These are phyloP conservation scores for Scomber scombrus DNA, from an alignment of 2,113 vertebrate species.

Conservation along the genomic window DNA sequence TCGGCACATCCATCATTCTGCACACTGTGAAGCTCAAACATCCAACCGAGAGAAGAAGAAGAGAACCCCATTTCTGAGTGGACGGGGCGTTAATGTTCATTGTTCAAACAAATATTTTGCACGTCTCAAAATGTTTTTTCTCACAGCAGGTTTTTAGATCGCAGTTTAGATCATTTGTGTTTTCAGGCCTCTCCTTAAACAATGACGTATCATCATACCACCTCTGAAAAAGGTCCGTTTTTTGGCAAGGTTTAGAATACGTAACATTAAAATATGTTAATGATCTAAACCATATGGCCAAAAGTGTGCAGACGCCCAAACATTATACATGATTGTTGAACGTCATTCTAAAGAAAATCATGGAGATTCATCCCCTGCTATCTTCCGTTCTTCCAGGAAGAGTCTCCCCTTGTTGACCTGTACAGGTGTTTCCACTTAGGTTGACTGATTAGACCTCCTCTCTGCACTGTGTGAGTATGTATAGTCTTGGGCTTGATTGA, in stretches of 20 bases:
- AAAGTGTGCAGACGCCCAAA: background rate
- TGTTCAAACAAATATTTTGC: slow-evolving; percentile 19
- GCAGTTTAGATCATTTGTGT: slow-evolving; percentile 23
- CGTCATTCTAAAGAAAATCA: too few species aligned
- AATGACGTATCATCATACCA: background rate
- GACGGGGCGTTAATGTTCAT: background rate
- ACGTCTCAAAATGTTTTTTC: slow-evolving; percentile 25
- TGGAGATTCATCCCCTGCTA: too few species aligned
- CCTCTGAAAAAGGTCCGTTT: background rate
- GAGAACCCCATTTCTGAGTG: too few species aligned
- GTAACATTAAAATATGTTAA: background rate
- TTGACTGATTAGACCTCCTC: background rate
- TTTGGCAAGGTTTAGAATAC: too few species aligned
- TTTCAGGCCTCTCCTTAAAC: slow-evolving; percentile 15
- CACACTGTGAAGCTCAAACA: too few species aligned
- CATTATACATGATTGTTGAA: too few species aligned
- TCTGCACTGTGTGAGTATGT: background rate
- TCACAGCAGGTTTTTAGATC: slow-evolving; percentile 12
- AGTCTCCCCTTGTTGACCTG: background rate
- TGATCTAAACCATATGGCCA: background rate
- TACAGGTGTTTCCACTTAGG: background rate
- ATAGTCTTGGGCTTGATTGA: background rate
- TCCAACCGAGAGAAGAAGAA: too few species aligned
- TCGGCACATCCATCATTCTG: too few species aligned
- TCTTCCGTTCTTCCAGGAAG: too few species aligned